Conservation (phyloP, 2,113 vertebrate genomes). For the Entelurus aequoreus region DNA sequence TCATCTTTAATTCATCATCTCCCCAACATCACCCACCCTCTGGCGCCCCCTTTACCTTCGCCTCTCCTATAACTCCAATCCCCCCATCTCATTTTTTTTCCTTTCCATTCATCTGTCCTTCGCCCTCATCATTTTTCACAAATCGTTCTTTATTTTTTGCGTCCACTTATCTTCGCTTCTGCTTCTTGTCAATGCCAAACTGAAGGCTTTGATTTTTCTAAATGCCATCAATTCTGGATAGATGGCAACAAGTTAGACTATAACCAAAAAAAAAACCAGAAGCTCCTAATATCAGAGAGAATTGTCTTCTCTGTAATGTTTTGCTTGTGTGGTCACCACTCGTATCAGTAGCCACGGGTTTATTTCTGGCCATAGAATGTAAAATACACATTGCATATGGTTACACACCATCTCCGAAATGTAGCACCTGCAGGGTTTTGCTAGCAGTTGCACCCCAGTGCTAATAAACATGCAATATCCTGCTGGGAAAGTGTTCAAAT, state of each 20-base stretch:
- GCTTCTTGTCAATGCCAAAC: conserved; percentile 22
- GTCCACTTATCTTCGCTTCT: conserved; percentile 15
- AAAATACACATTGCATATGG: conserved; percentile 8
- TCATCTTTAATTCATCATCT: conserved; percentile 75
- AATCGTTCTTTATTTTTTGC: not conserved
- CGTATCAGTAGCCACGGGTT: conserved; percentile 31
- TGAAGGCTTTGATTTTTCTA: conserved; percentile 11
- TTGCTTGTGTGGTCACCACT: conserved; percentile 21
- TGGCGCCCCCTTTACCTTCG: conserved; percentile 33
- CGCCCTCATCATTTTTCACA: conserved; percentile 18
- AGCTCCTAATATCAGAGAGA: conserved; percentile 6
- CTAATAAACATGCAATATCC: conserved; percentile 1
- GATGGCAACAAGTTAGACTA: conserved; percentile 7
- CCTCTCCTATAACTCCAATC: conserved; percentile 12
- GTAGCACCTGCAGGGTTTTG: not conserved
- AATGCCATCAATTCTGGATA: conserved; percentile 1
- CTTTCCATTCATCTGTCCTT: conserved; percentile 30
- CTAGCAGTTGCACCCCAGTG: not conserved
- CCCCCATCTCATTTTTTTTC: conserved; percentile 5
- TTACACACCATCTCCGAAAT: conserved; percentile 6
- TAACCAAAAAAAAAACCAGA: not conserved
- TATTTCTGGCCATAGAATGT: not conserved
- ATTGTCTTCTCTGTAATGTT: conserved; percentile 14
- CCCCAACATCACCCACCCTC: conserved; percentile 31
- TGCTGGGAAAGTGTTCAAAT: not conserved